These are phyloP conservation scores for Trematomus bernacchii DNA, from an alignment of 2,797 vertebrate genomes.

Conservation along the genomic window DNA sequence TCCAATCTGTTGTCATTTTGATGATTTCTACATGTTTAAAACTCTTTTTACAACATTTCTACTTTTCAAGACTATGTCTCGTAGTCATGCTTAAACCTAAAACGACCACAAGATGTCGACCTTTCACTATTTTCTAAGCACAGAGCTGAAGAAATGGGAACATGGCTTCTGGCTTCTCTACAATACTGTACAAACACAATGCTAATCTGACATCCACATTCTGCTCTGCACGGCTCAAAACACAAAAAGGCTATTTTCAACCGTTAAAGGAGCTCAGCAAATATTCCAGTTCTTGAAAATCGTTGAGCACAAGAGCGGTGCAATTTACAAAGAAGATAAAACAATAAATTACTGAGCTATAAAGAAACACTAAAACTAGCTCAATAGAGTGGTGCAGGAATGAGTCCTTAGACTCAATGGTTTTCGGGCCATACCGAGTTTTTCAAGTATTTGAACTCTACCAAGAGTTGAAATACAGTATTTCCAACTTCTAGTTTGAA, in stretches of 20 bases:
- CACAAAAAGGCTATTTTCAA: neutral
- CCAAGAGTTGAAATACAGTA: no score
- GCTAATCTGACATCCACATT: conserved; percentile 16
- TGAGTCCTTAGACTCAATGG: no score
- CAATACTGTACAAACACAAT: conserved; percentile 41
- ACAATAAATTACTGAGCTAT: conserved; percentile 67
- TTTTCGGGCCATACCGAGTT: no score
- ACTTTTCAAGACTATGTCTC: conserved; percentile 10
- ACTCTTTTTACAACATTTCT: conserved; percentile 13
- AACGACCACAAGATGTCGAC: conserved; percentile 63
- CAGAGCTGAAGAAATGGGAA: conserved; percentile 13
- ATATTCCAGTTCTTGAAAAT: conserved; percentile 27
- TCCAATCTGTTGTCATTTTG: conserved; percentile 1
- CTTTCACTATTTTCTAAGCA: conserved; percentile 45
- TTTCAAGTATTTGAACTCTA: no score
- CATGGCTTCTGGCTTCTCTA: conserved; percentile 14
- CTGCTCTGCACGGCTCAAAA: neutral
- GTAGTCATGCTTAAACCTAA: conserved; percentile 48
- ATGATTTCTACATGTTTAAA: conserved; percentile 14
- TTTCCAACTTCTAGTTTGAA: no score
- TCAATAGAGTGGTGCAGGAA: conserved; percentile 7
- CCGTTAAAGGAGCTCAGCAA: conserved; percentile 7
- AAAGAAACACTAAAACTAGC: conserved; percentile 40
- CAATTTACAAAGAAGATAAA: conserved; percentile 21
- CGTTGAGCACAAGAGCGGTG: conserved; percentile 2